Base-by-base conservation (phyloP, 2,888 invertebrate genomes). In the Serripes groenlandicus region DNA sequence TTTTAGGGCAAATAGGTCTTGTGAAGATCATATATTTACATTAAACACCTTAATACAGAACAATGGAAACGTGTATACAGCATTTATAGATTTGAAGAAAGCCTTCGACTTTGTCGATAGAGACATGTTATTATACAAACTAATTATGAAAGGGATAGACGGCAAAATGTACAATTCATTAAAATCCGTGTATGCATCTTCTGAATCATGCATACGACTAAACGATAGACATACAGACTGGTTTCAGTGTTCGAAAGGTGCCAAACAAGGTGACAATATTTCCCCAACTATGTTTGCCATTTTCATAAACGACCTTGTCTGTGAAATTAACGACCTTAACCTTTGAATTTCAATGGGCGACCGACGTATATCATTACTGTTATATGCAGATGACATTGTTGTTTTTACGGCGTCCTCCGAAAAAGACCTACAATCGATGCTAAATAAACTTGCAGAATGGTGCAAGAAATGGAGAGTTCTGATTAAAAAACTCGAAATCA, bases 11-110 rank as follows among this genome's bases (percentile, higher is more conserved):
- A 28, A 58, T 28, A 69, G 82, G 26, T 78, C 82, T 4, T 82
- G 78, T 75, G 78, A 82, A 35, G 78, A 82, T 70, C 82, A 82
- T 30, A 70, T 71, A 15, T 82, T 78, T 54, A 70, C 70, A 0
- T 26, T 78, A 5, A 70, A 75, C 60, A 82, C 74, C 58, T 60
- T 82, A 23, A 32, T 77, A 28, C 35, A 49, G n/a, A 74, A 78
- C 34, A 54, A 66, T 56, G 35, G 49, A 9, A 23, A 49, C 18
- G 58, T 78, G 1, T 68, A 35, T 28, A 66, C 78, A 28, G 66
- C 78, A 4, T 73, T 32, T 28, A 72, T 72, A 18, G 78, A 72
- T 23, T 42, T 78, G n/a, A 52, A 68, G 30, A 52, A 54, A 3
- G 32, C 35, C 26, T 76, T 76, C 58, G 76, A 81, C 58, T 76